These are phyloP conservation scores for Pterocles gutturalis DNA, from an alignment of 2,113 vertebrate genomes.

Conservation along the genomic window DNA sequence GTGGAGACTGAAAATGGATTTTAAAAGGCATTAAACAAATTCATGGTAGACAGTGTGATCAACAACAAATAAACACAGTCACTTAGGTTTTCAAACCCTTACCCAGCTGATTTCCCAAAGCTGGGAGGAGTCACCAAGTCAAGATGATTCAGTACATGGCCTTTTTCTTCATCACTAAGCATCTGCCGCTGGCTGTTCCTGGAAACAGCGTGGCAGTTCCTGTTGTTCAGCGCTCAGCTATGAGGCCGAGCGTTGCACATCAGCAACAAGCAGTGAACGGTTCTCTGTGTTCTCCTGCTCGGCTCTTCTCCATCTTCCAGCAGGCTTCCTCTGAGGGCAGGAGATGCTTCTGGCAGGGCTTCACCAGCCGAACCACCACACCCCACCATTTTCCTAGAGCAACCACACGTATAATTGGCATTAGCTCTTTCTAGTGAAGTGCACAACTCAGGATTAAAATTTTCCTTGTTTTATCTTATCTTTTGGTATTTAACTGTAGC, in stretches of 20 bases:
- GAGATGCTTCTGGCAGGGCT: not conserved
- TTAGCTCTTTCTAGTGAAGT: not conserved
- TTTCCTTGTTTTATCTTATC: too few species aligned
- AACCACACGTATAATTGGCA: not conserved
- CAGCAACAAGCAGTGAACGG: rapidly evolving
- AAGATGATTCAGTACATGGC: not conserved
- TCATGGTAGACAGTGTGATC: not conserved
- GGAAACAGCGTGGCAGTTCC: not conserved
- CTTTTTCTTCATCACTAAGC: not conserved
- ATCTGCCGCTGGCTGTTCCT: not conserved
- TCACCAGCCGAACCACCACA: not conserved
- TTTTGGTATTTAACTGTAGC: not conserved
- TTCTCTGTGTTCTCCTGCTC: not conserved
- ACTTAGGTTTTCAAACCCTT: not conserved
- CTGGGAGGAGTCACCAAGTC: not conserved
- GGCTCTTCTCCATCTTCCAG: not conserved
- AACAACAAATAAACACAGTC: not conserved
- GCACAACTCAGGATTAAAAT: not conserved
- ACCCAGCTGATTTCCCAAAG: not conserved
- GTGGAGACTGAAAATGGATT: constrained; percentile 30
- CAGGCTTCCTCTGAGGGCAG: not conserved
- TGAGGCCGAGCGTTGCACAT: not conserved
- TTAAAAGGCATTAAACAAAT: constrained; percentile 31
- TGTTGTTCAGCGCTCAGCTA: not conserved
- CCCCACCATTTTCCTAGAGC: not conserved